A percentile compares a stretch with the other conserved stretches of the same genome.
Conservation (phyloP, 2,888 invertebrate genomes). For the Pseudoips prasinana region DNA sequence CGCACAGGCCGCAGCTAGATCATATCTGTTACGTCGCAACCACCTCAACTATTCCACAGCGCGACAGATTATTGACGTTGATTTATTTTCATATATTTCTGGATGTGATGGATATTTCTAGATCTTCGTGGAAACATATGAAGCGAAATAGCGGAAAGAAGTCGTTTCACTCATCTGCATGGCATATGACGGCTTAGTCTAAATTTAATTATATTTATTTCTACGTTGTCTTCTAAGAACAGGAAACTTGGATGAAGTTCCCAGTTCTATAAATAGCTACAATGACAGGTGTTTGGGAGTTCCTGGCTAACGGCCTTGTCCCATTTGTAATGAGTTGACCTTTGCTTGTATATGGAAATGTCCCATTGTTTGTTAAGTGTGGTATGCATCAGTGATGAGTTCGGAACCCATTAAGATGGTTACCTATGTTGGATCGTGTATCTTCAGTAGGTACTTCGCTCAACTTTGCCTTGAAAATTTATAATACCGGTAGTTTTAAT, state of each 20-base stretch:
- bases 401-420: constrained; percentile 10
- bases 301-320: constrained; percentile 27
- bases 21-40: constrained; percentile 19
- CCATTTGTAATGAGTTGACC: constrained; percentile 15
- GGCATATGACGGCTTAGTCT: too few species aligned
- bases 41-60: constrained; percentile 29
- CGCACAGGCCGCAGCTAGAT: constrained; percentile 18
- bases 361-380: constrained; percentile 23
- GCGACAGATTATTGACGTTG: constrained; percentile 21
- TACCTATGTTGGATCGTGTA: background rate
- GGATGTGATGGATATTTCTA: too few species aligned
- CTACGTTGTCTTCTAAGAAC: too few species aligned
- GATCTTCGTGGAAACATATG: too few species aligned
- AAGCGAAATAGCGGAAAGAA: too few species aligned
- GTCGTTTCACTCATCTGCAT: too few species aligned
- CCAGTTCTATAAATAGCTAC: too few species aligned
- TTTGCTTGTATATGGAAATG: constrained; percentile 26
- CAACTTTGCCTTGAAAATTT: too few species aligned
- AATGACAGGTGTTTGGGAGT: constrained; percentile 10
- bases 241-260: constrained; percentile 4
- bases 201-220: too few species aligned
- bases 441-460: too few species aligned
- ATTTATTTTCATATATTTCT: too few species aligned
- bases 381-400: constrained; percentile 24
- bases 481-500: too few species aligned